Base-by-base conservation (phyloP, 2,888 invertebrate genomes). In the Cataglyphis livida region DNA sequence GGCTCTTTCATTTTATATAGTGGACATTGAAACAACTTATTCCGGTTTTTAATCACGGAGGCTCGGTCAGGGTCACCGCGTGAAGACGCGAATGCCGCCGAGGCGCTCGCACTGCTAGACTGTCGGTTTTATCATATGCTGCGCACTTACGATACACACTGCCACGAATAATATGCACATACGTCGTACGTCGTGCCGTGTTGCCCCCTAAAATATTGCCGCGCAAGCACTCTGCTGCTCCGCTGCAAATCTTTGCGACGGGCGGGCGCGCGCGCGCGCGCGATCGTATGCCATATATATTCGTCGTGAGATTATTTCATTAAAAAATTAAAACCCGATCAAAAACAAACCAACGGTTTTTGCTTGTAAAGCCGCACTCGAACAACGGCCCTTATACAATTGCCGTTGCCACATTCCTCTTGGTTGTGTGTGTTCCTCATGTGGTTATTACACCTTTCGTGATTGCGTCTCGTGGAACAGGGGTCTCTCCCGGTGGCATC, bases 21-120 rank as follows among this genome's bases (percentile, higher is more conserved):
- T 94, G 94, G 94, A 94, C 93, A 94, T 94, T 94, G 90, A 94
- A 94, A 94, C 93, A 94, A 94, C 94, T 94, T 94, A 94, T 94
- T 94, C 94, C 94, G 94, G 94, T 94, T 94, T 94, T 94, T 94
- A 94, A 94, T 94, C 92, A 94, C 94, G 94, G 94, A 94, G 94
- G 94, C 94, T 94, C 94, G 93, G 93, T 88, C 91, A 86, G 89
- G 89, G 89, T 90, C 92, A 91, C 87, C 91, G 93, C 93, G 93
- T 93, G 93, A 94, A 92, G 87, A 94, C 94, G 92, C 94, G 82
- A 90, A 85, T 89, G 91, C 90, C 91, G 93, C 93, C 94, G 94
- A 94, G 94, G 93, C 94, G 93, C 94, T 94, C 94, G 94, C 94
- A 93, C 94, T 94, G 94, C 94, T 93, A 94, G 94, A 94, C 94